A percentile compares a stretch with the other conserved stretches of the same genome.
Evolutionary conservation across 2,888 invertebrate genomes (phyloP).

Genomic region (Lithodes maja): DNA sequence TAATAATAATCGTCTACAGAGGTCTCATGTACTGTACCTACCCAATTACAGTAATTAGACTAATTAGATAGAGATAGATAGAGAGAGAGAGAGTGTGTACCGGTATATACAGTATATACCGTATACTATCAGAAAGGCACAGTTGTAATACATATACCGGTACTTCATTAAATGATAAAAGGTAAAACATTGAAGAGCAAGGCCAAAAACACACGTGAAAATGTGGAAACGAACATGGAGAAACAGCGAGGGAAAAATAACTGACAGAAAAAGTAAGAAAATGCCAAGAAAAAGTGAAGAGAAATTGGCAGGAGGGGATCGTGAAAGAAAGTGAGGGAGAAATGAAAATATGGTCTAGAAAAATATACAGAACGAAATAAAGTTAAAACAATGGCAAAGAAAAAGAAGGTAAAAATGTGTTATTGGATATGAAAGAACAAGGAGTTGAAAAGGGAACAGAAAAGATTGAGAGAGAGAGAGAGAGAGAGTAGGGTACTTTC

Average conservation of each 20-base stretch:
- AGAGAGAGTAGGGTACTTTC: slow-evolving; percentile 34
- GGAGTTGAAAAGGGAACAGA: not conserved
- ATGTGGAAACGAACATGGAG: too few relatives aligned
- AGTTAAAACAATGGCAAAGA: not conserved
- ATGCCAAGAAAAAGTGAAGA: slow-evolving; percentile 8
- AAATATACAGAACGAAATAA: slow-evolving; percentile 1
- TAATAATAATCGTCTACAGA: too few relatives aligned
- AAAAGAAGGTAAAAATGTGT: slow-evolving; percentile 19
- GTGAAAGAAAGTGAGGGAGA: not conserved
- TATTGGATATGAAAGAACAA: not conserved
- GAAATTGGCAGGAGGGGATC: not conserved
- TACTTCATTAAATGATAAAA: too few relatives aligned
- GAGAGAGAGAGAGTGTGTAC: too few relatives aligned
- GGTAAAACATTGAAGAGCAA: too few relatives aligned
- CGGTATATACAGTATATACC: too few relatives aligned
- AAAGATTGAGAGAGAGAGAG: slow-evolving; percentile 43
- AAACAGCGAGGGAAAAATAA: not conserved
- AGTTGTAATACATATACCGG: too few relatives aligned
- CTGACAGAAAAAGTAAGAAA: not conserved
- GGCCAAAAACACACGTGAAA: too few relatives aligned
- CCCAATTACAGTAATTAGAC: too few relatives aligned
- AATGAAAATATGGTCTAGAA: not conserved
- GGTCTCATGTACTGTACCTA: too few relatives aligned
- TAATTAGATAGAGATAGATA: too few relatives aligned
- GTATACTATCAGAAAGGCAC: too few relatives aligned